phyloP scores from a whole-genome alignment of 2,113 vertebrate species.

The Chaenogobius annularis region DNA sequence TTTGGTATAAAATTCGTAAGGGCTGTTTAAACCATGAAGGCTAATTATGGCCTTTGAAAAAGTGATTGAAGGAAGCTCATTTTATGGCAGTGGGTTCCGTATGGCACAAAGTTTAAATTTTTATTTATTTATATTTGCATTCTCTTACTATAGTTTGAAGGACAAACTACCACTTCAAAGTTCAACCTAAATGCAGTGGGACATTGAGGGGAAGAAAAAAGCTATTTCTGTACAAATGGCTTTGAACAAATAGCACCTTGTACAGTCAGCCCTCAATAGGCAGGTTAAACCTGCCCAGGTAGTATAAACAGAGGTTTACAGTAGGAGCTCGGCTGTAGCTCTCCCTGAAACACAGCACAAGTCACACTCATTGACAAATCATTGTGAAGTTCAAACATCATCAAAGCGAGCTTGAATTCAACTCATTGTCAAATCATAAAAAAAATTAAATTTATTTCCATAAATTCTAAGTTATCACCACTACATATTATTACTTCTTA shows the following conservation, averaged over 20 bases:
- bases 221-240: constrained; percentile 73
- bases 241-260: constrained; percentile 74
- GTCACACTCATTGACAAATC: constrained; percentile 69
- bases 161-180: constrained; percentile 2
- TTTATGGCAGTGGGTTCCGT: constrained; percentile 35
- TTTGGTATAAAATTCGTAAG: background rate
- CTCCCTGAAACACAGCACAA: constrained; percentile 71
- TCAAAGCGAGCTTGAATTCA: constrained; percentile 47
- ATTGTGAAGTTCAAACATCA: constrained; percentile 55
- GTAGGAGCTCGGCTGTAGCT: constrained; percentile 62
- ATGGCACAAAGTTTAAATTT: constrained; percentile 34
- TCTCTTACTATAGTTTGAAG: background rate
- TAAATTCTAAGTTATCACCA: constrained; percentile 60
- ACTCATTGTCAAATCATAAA: constrained; percentile 69
- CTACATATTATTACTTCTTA: constrained; percentile 65
- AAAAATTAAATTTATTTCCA: constrained; percentile 53
- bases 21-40: constrained; percentile 45
- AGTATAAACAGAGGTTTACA: constrained; percentile 57
- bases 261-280: constrained; percentile 69
- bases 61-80: constrained; percentile 62
- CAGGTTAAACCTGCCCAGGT: constrained; percentile 33
- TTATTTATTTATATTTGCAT: background rate
- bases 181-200: constrained; percentile 13
- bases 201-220: constrained; percentile 30
- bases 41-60: constrained; percentile 58